Percentiles rank a stretch among this genome's conserved stretches.
Evolutionary conservation across 2,113 vertebrate genomes (phyloP).

Genomic region (Heterotis niloticus): DNA sequence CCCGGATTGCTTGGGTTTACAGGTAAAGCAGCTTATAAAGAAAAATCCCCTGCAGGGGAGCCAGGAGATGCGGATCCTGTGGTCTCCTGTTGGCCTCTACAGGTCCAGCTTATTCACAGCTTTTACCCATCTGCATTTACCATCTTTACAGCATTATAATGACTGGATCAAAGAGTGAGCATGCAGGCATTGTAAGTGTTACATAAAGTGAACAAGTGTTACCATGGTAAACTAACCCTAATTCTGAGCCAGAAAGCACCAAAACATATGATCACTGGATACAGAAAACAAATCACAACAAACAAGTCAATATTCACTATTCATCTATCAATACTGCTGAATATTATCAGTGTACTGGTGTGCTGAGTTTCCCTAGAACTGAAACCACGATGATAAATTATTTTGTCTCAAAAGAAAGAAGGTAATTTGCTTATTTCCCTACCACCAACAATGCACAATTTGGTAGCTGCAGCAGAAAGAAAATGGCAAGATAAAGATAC

Average conservation of each 20-base stretch:
- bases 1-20: neutral
- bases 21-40: neutral
- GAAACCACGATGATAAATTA: neutral
- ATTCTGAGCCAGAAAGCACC: neutral
- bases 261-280: neutral
- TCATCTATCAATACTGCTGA: neutral
- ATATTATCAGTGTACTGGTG: neutral
- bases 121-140: neutral
- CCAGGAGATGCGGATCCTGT: neutral
- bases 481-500: neutral
- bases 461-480: neutral
- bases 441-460: neutral
- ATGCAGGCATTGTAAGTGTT: conserved; percentile 10
- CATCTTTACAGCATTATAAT: neutral
- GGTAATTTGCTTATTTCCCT: neutral
- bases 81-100: neutral
- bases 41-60: neutral
- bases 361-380: neutral
- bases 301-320: neutral
- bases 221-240: neutral
- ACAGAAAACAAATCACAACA: neutral
- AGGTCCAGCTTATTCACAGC: neutral
- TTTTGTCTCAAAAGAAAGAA: neutral
- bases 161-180: neutral
- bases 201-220: neutral